Conservation (phyloP, 23 tunicate species). For the Phallusia fumigata region DNA sequence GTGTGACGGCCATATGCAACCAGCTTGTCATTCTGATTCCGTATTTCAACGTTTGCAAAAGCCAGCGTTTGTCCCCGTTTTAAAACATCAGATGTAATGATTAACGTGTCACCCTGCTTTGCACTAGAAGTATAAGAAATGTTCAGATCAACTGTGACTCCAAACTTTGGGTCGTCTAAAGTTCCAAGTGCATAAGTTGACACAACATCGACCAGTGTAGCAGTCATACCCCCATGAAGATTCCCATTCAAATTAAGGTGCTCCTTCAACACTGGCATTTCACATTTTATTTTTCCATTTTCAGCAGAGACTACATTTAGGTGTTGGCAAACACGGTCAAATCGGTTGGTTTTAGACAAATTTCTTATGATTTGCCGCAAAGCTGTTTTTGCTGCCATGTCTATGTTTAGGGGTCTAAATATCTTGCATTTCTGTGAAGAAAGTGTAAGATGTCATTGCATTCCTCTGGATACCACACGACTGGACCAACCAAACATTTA, state of each 20-base stretch:
- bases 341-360: constrained; percentile 1
- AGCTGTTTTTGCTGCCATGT: constrained; percentile 9
- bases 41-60: constrained; percentile 60
- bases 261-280: constrained; percentile 63
- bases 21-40: constrained; percentile 56
- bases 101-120: constrained; percentile 57
- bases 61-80: constrained; percentile 61
- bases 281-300: constrained; percentile 62
- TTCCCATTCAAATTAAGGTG: constrained; percentile 59
- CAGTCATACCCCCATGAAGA: constrained; percentile 86
- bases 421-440: no score
- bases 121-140: constrained; percentile 69
- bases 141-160: constrained; percentile 74
- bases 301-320: constrained; percentile 48
- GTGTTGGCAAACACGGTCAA: constrained; percentile 44
- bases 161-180: constrained; percentile 40
- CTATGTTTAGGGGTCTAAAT: background rate
- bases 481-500: no score
- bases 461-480: no score
- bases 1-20: constrained; percentile 82
- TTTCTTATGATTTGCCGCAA: constrained; percentile 29
- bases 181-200: constrained; percentile 64
- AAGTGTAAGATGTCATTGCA: no score
- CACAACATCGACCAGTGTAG: constrained; percentile 65
- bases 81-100: constrained; percentile 65